Percentiles rank a stretch among this genome's conserved stretches.
Evolutionary conservation across 2,113 vertebrate genomes (phyloP).

Genomic region (Holacanthus passer): DNA sequence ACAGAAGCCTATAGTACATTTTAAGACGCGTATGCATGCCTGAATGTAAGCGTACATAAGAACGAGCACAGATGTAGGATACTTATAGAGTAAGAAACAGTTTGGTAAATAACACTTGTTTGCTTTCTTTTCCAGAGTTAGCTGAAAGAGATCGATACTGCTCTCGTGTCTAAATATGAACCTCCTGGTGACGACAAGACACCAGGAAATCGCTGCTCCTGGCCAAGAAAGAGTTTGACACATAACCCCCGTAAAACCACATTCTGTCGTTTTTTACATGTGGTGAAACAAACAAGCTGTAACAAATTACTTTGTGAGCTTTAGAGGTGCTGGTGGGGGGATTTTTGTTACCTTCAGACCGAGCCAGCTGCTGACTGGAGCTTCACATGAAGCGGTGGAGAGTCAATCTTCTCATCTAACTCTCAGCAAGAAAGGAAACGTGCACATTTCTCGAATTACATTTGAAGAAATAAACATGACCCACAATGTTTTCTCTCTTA

Average conservation of each 20-base stretch:
- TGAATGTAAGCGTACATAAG: background rate
- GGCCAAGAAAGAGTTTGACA: background rate
- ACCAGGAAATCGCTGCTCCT: background rate
- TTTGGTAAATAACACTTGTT: background rate
- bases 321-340: background rate
- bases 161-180: background rate
- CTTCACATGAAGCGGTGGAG: background rate
- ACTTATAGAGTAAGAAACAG: background rate
- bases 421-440: background rate
- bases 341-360: background rate
- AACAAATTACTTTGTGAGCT: background rate
- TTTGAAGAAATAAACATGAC: background rate
- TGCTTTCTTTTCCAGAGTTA: background rate
- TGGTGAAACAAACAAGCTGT: background rate
- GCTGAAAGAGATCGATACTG: background rate
- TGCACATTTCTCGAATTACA: background rate
- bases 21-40: conserved; percentile 4
- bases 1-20: background rate
- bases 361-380: background rate
- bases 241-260: background rate
- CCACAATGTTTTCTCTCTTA: conserved; percentile 4
- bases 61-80: background rate
- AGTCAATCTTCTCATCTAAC: background rate
- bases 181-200: background rate
- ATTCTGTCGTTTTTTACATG: background rate